A percentile compares a stretch with the other conserved stretches of the same genome.
phyloP scores from a whole-genome alignment of 2,888 invertebrate species.

The Mesorhabditis sp. region DNA sequence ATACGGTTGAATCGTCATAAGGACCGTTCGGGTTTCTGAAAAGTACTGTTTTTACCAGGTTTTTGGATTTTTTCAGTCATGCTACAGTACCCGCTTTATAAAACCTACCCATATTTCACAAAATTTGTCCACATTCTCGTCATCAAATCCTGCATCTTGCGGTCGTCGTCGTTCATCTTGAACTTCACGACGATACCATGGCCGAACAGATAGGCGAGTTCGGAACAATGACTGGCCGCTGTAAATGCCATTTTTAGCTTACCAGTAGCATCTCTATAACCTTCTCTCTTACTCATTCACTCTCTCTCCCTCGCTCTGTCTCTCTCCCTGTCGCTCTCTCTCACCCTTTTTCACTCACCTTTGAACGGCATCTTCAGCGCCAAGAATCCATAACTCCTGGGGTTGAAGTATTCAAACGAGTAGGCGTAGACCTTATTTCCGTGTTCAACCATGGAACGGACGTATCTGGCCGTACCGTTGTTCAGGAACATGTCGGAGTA shows the following conservation, averaged over 20 bases:
- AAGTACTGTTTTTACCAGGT: neutral
- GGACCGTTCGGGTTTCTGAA: conserved; percentile 51
- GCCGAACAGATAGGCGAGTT: conserved; percentile 50
- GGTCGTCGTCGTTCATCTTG: conserved; percentile 39
- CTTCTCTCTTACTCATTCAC: too few relatives aligned
- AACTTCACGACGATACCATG: conserved; percentile 47
- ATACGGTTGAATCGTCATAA: conserved; percentile 39
- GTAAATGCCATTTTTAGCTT: neutral
- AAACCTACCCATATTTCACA: conserved; percentile 45
- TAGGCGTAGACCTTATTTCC: conserved; percentile 41
- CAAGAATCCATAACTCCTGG: conserved; percentile 42
- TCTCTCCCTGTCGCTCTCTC: too few relatives aligned
- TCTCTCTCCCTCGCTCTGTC: too few relatives aligned
- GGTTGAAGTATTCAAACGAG: conserved; percentile 45
- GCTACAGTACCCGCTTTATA: too few relatives aligned
- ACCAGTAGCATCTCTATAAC: too few relatives aligned
- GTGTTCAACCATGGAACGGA: conserved; percentile 34
- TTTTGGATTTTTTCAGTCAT: too few relatives aligned
- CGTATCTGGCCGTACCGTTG: conserved; percentile 35
- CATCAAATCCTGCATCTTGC: conserved; percentile 42
- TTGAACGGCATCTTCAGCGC: conserved; percentile 42
- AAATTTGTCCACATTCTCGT: conserved; percentile 53
- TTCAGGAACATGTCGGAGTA: conserved; percentile 44
- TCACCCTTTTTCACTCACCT: conserved; percentile 18
- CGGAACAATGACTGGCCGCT: conserved; percentile 47